Evolutionary conservation across 2,113 vertebrate species (phyloP).

Genomic region (Tragelaphus imberbis): DNA sequence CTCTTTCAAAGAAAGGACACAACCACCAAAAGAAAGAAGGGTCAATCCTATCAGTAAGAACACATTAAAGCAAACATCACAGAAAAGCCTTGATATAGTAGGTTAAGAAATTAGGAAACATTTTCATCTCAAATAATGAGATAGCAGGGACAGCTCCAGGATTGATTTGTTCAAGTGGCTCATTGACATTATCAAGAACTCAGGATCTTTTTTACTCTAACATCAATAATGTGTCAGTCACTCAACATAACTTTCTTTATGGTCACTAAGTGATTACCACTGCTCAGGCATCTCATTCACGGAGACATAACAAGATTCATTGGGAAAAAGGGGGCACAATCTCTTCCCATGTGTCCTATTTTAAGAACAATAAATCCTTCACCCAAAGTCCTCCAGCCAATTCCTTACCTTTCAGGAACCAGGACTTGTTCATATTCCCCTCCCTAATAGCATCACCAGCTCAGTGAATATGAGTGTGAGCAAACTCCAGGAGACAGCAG

Average conservation of each 20-base stretch:
- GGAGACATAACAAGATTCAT: background rate
- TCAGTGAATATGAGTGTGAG: background rate
- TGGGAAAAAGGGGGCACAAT: background rate
- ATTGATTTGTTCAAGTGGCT: background rate
- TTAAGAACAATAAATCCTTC: background rate
- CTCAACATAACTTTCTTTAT: background rate
- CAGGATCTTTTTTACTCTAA: background rate
- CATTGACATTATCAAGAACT: background rate
- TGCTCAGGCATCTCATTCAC: background rate
- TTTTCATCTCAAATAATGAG: background rate
- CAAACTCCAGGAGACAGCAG: background rate
- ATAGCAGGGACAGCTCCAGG: background rate
- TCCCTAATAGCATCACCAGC: background rate
- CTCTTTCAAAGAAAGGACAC: background rate
- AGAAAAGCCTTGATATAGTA: background rate
- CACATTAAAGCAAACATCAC: background rate
- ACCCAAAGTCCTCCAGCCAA: background rate
- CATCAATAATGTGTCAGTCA: background rate
- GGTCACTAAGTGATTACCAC: background rate
- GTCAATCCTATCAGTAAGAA: background rate
- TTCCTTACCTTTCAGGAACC: background rate
- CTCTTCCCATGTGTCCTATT: background rate
- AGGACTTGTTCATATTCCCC: background rate
- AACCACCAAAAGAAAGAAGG: background rate
- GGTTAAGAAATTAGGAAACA: background rate